phyloP scores from a whole-genome alignment of 2,888 invertebrate species.

The Callyntrura guangdongensis region DNA sequence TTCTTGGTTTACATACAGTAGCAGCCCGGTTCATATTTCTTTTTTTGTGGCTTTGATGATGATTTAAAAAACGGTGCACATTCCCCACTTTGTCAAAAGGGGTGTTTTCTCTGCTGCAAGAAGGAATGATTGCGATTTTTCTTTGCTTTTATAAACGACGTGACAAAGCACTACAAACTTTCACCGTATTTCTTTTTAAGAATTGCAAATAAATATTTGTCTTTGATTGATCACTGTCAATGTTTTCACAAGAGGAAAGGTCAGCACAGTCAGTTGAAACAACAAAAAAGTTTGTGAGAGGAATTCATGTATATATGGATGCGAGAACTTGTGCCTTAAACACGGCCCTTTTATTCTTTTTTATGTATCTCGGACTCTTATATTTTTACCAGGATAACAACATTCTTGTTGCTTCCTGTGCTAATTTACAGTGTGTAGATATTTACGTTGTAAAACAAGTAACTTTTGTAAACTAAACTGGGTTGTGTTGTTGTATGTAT shows the following conservation, averaged over 20 bases:
- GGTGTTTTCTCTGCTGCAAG: background rate
- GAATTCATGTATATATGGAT: background rate
- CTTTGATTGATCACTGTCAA: conserved; percentile 78
- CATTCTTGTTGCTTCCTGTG: background rate
- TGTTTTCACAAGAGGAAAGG: conserved; percentile 77
- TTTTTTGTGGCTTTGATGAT: conserved; percentile 56
- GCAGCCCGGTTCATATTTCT: conserved; percentile 28
- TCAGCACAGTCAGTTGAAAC: conserved; percentile 64
- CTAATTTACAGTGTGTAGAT: background rate
- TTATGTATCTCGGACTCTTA: background rate
- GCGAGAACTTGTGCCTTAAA: background rate
- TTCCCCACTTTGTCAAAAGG: background rate
- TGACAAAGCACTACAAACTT: conserved; percentile 22
- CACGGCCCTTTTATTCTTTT: background rate
- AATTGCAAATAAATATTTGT: conserved; percentile 76
- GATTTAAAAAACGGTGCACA: conserved; percentile 41
- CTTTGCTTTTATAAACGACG: background rate
- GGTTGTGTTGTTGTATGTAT: conserved; percentile 38
- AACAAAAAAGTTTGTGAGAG: conserved; percentile 1
- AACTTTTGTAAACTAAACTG: background rate
- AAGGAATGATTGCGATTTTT: background rate
- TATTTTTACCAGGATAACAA: background rate
- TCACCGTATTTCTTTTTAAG: conserved; percentile 54
- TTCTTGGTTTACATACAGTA: conserved; percentile 49
- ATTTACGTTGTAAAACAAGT: background rate